phyloP scores from a whole-genome alignment of 2,797 vertebrate genomes.

The Semotilus atromaculatus region DNA sequence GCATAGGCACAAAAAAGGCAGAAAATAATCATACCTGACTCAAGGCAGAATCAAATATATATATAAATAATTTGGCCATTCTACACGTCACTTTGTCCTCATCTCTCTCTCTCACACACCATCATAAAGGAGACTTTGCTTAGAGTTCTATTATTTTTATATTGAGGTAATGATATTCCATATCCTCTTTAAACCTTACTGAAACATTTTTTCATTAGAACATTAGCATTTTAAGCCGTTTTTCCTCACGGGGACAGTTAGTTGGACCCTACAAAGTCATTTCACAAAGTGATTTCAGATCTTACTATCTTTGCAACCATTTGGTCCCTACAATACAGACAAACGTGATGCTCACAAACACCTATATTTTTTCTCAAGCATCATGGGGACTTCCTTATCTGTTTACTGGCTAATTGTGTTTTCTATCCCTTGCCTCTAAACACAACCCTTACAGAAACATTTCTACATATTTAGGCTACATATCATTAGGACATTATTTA shows the following conservation, averaged over 20 bases:
- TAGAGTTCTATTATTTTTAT: neutral
- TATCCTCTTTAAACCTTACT: neutral
- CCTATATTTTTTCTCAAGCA: neutral
- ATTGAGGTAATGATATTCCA: neutral
- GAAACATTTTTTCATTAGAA: neutral
- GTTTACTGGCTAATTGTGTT: neutral
- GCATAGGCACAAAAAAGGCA: neutral
- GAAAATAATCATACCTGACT: neutral
- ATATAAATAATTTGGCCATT: constrained; percentile 14
- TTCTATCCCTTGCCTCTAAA: neutral
- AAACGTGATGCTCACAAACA: neutral
- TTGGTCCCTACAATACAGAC: neutral
- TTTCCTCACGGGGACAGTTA: neutral
- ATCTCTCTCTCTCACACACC: neutral
- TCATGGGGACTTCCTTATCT: neutral
- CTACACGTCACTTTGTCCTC: constrained; percentile 32
- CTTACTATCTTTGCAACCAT: neutral
- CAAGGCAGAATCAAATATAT: constrained; percentile 3
- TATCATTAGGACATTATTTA: neutral
- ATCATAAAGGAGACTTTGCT: neutral
- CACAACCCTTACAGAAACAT: neutral
- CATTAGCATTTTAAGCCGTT: neutral
- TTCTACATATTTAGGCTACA: neutral
- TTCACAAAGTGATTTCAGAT: neutral
- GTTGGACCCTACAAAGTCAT: neutral